These are phyloP conservation scores for Cenopis cana DNA, from an alignment of 2,888 invertebrate genomes.

Conservation along the genomic window DNA sequence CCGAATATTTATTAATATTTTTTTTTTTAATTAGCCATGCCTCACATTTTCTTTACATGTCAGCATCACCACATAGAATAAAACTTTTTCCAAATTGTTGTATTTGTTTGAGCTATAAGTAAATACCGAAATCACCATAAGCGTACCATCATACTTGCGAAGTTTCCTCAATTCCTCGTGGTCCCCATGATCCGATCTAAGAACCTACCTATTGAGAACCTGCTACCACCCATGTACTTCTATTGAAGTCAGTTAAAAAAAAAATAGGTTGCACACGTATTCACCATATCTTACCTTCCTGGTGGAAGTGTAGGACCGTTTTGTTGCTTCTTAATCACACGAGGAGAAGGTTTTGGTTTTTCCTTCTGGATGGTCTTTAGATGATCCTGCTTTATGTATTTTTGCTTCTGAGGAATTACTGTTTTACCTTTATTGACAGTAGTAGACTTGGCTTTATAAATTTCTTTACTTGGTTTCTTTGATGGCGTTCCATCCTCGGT, in stretches of 20 bases:
- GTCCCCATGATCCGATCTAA: too few species aligned
- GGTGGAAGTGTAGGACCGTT: constrained; percentile 48
- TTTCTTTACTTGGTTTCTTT: constrained; percentile 18
- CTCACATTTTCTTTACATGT: too few species aligned
- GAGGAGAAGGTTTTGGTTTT: constrained; percentile 43
- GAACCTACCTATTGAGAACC: too few species aligned
- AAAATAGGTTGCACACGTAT: background rate
- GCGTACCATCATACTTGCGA: too few species aligned
- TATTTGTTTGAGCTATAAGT: too few species aligned
- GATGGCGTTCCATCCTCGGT: background rate
- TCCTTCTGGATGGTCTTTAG: constrained; percentile 42
- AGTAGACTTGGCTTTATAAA: background rate
- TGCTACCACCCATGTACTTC: too few species aligned
- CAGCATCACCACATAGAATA: too few species aligned
- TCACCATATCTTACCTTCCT: constrained; percentile 50
- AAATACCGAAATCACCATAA: too few species aligned
- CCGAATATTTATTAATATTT: too few species aligned
- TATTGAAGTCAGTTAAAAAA: background rate
- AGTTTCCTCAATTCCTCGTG: too few species aligned
- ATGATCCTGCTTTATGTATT: constrained; percentile 47
- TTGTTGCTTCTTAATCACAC: constrained; percentile 30
- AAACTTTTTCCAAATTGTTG: too few species aligned
- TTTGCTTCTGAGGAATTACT: constrained; percentile 32
- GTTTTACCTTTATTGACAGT: constrained; percentile 12
- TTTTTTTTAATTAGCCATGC: too few species aligned